A percentile compares a stretch with the other conserved stretches of the same genome.
Conservation (phyloP, 2,888 invertebrate genomes). For the Sisyra nigra region DNA sequence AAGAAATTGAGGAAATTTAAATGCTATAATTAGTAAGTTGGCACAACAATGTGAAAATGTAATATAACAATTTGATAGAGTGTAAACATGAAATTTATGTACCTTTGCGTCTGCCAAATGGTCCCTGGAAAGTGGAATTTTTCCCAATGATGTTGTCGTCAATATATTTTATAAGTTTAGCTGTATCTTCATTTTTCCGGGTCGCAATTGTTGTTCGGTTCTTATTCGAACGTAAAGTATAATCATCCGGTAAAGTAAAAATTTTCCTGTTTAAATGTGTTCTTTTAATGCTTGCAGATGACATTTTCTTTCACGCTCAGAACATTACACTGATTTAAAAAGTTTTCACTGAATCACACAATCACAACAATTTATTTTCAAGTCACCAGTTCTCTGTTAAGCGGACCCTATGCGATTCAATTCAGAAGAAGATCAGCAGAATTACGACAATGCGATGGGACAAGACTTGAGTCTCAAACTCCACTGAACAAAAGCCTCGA, state of each 20-base stretch:
- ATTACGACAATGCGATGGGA: too few species aligned
- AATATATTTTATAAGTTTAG: slow-evolving; percentile 59
- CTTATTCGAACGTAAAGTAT: slow-evolving; percentile 21
- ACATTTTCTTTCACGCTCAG: slow-evolving; percentile 1
- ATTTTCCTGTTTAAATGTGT: slow-evolving; percentile 22
- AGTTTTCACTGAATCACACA: neutral
- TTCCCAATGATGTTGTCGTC: slow-evolving; percentile 69
- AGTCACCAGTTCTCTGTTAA: too few species aligned
- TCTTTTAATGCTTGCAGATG: slow-evolving; percentile 3
- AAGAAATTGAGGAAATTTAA: too few species aligned
- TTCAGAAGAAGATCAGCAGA: too few species aligned
- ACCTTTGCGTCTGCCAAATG: slow-evolving; percentile 72
- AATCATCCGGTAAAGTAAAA: slow-evolving; percentile 26
- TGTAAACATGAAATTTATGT: slow-evolving; percentile 16
- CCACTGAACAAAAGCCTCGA: too few species aligned
- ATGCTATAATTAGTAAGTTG: neutral
- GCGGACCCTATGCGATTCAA: too few species aligned
- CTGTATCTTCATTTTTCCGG: slow-evolving; percentile 46
- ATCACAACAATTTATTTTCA: neutral
- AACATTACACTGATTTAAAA: slow-evolving; percentile 1
- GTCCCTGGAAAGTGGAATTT: slow-evolving; percentile 65
- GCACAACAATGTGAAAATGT: neutral
- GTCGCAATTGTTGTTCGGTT: slow-evolving; percentile 28
- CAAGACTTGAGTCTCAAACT: too few species aligned
- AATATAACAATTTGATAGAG: too few species aligned